Evolutionary conservation across 2,113 vertebrate genomes (phyloP).

Genomic region (Hippoglossus stenolepis): DNA sequence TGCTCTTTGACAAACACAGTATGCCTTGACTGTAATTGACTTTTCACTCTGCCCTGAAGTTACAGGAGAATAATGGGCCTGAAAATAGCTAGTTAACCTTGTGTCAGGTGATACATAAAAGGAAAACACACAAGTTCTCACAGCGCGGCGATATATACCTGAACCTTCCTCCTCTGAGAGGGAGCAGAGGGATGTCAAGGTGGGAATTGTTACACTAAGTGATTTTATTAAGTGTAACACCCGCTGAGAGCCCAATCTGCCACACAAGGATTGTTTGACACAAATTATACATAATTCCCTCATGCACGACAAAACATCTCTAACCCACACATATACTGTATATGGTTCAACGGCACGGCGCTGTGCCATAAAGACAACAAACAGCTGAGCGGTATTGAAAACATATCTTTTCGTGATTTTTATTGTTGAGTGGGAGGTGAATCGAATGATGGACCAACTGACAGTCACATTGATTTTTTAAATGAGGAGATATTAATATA

Average conservation of each 20-base stretch:
- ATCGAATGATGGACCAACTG: background rate
- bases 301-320: slow-evolving; percentile 58
- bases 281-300: slow-evolving; percentile 72
- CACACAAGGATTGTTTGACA: slow-evolving; percentile 68
- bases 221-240: slow-evolving; percentile 76
- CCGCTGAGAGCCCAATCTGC: slow-evolving; percentile 71
- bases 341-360: background rate
- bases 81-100: slow-evolving; percentile 78
- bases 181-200: slow-evolving; percentile 61
- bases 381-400: slow-evolving; percentile 1
- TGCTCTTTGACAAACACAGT: slow-evolving; percentile 63
- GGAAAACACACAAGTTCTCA: slow-evolving; percentile 59
- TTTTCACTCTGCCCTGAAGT: slow-evolving; percentile 72
- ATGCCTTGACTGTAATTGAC: slow-evolving; percentile 75
- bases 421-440: background rate
- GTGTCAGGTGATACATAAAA: slow-evolving; percentile 76
- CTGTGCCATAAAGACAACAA: slow-evolving; percentile 17
- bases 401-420: background rate
- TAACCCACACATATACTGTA: slow-evolving; percentile 21
- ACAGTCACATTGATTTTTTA: background rate
- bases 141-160: slow-evolving; percentile 33
- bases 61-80: slow-evolving; percentile 73
- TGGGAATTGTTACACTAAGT: slow-evolving; percentile 66
- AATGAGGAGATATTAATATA: too few relatives aligned
- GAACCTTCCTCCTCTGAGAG: slow-evolving; percentile 40